phyloP scores from a whole-genome alignment of 2,113 vertebrate species.

The Nothoprocta perdicaria region DNA sequence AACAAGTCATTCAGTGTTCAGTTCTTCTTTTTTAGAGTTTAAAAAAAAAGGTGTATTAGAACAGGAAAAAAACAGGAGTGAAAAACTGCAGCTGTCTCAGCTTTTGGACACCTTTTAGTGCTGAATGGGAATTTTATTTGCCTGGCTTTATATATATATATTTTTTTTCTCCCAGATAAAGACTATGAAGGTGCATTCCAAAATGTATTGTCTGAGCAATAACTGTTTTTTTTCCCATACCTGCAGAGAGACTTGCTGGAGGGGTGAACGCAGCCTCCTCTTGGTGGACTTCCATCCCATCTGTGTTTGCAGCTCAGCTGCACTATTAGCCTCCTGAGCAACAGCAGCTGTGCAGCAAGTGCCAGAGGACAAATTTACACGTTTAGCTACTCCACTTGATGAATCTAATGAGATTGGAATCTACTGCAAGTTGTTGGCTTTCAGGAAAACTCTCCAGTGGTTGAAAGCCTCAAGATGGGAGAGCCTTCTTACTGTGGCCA shows the following conservation, averaged over 20 bases:
- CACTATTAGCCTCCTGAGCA: accelerated
- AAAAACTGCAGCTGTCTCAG: neutral
- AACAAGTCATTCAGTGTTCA: neutral
- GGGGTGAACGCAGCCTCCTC: neutral
- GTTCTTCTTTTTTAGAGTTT: neutral
- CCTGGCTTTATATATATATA: neutral
- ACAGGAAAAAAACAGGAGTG: neutral
- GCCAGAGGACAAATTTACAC: neutral
- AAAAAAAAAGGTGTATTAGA: neutral
- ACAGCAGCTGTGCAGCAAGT: neutral
- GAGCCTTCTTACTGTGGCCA: neutral
- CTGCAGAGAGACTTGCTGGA: neutral
- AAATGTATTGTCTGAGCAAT: neutral
- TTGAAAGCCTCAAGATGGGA: neutral
- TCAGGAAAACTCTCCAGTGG: neutral
- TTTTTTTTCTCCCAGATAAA: neutral
- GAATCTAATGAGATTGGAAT: neutral
- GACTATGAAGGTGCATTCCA: neutral
- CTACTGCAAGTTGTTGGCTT: neutral
- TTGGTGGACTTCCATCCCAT: neutral
- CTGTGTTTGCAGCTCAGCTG: neutral
- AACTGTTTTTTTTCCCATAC: neutral
- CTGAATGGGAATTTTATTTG: neutral
- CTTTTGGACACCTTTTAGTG: neutral
- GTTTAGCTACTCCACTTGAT: neutral